Conservation (phyloP, 2,113 vertebrate genomes). For the Oncorhynchus keta region DNA sequence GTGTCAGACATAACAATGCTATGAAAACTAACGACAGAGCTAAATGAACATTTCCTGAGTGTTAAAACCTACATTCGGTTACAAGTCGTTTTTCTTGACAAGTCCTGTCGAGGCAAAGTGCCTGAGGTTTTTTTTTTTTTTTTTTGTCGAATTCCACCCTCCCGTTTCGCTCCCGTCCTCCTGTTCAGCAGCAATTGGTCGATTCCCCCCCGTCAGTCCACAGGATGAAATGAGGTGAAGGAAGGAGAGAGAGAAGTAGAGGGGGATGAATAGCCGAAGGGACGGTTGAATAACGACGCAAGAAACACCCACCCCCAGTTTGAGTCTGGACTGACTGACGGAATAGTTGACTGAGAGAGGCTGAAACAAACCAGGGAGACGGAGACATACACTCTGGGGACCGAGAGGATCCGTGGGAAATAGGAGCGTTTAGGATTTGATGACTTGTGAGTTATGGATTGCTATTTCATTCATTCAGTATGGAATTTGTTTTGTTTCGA, state of each 20-base stretch:
- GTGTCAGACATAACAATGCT: conserved; percentile 8
- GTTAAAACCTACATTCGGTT: conserved; percentile 19
- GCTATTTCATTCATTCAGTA: conserved; percentile 38
- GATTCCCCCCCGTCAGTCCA: conserved; percentile 19
- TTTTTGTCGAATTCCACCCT: conserved; percentile 34
- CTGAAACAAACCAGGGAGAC: conserved; percentile 27
- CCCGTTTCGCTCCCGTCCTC: conserved; percentile 26
- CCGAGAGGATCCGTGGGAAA: conserved; percentile 41
- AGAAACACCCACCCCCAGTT: conserved; percentile 63
- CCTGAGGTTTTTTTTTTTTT: conserved; percentile 20
- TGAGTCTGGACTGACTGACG: conserved; percentile 38
- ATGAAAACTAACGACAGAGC: conserved; percentile 6
- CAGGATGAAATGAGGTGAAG: conserved; percentile 42
- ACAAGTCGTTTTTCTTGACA: conserved; percentile 4
- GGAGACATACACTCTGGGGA: conserved; percentile 28
- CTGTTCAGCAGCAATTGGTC: conserved; percentile 48
- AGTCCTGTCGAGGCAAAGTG: conserved; percentile 30
- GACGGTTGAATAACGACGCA: conserved; percentile 65
- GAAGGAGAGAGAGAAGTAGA: conserved; percentile 45
- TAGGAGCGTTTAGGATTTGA: conserved; percentile 52
- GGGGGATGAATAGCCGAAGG: conserved; percentile 65
- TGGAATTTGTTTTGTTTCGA: neutral
- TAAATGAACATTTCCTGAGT: conserved; percentile 5
- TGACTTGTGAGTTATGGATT: conserved; percentile 65
- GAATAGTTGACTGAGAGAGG: conserved; percentile 52